Percentiles rank a stretch among this genome's conserved stretches.
Evolutionary conservation across 2,797 vertebrate species (phyloP).

Genomic region (Ceryle rudis): DNA sequence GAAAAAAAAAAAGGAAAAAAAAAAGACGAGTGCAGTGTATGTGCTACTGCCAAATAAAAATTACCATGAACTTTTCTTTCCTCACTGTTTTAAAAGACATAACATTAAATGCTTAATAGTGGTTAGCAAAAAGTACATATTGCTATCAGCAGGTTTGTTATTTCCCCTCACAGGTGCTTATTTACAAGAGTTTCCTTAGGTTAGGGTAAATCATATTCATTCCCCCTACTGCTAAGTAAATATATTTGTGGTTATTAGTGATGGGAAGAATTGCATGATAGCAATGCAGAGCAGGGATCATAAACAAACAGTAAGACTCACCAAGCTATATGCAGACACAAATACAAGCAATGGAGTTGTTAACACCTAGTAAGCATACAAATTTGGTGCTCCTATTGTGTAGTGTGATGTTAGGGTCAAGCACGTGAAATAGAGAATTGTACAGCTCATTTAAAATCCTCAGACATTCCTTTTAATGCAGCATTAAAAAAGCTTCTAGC

Average conservation of each 20-base stretch:
- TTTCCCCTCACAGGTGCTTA: constrained; percentile 30
- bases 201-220: background rate
- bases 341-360: background rate
- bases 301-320: constrained; percentile 17
- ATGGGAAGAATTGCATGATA: constrained; percentile 40
- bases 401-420: background rate
- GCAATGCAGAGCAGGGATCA: background rate
- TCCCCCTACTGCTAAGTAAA: constrained; percentile 18
- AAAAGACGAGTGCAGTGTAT: background rate
- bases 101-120: constrained; percentile 8
- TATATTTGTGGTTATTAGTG: constrained; percentile 11
- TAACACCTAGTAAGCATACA: background rate
- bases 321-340: background rate
- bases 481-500: background rate
- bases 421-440: background rate
- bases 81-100: background rate
- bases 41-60: background rate
- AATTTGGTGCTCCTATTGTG: background rate
- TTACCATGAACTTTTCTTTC: background rate
- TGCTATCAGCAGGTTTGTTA: constrained; percentile 13
- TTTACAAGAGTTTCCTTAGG: constrained; percentile 1
- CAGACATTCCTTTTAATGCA: background rate
- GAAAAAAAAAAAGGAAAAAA: background rate
- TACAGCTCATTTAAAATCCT: background rate
- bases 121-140: background rate